Base-by-base conservation (phyloP, 2,797 vertebrate genomes). In the Tolypeutes matacus region DNA sequence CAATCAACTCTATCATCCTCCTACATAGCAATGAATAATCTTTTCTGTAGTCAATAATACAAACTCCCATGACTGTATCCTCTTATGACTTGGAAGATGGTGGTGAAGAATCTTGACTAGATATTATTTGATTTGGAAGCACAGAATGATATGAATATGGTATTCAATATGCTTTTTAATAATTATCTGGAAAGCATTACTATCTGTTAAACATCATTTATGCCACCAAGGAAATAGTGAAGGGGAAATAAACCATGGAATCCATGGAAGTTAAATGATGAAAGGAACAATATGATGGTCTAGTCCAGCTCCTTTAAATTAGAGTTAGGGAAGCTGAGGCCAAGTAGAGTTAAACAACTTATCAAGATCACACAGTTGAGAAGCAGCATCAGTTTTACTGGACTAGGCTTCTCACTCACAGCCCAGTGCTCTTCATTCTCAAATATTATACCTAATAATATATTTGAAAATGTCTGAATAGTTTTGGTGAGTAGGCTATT, bases 1-100 rank as follows among this genome's bases (percentile, higher is more conserved):
- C 93, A 95, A 81, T 96, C 95, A 73, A 1, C 56, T 85, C 51
- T 53, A 65, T 88, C 49, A 73, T 42, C 94, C 92, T 97, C 96
- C 97, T 77, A 96, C 88, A 62, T 27, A 91, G 31, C 90, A 81
- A 25, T 96, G 95, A 96, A 83, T 86, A 94, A 94, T 86, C 69
- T 93, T 86, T 76, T 51, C 60, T 97, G 78, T n/a, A 95, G 70
- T 89, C 86, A 84, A 20, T 75, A 95, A n/a, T 70, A 70, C 20
- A 83, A 64, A 77, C 62, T 91, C 88, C 92, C 73, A 75, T 5
- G 25, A 69, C 7, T 46, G 60, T 84, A 80, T 81, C 77, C 96
- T 96, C 92, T 91, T 46, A 77, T 92, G 93, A 96, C 93, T 91
- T 93, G 53, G 31, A 51, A 29, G 75, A 31, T 82, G 64, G 27